Base-by-base conservation (phyloP, 2,888 invertebrate species). In the Beris chalybata region DNA sequence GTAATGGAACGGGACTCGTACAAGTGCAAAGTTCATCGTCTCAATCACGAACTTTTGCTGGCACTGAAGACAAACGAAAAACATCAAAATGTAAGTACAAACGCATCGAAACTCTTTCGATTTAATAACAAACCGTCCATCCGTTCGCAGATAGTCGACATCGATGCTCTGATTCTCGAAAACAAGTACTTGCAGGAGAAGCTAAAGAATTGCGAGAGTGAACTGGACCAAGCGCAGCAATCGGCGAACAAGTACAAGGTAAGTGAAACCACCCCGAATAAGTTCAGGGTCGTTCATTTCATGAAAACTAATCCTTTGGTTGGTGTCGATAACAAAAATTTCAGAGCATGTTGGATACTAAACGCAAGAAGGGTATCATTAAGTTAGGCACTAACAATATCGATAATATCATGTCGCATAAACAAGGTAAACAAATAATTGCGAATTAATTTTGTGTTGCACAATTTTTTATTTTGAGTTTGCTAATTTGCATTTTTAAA, bases 181-280 rank as follows among this genome's bases (percentile, higher is more conserved):
- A 94, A 93, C 78, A 89, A 89, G 85, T 92, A 88, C 80, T 83
- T 94, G 59, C 90, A 92, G 79, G 93, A 93, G 75, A 85, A 90
- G 75, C 81, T 93, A 55, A 89, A 89, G 70, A 91, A 92, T 75
- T 83, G 89, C 67, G 86, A 92, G 75, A 89, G 90, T 73, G 94
- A 94, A 77, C 89, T 91, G 73, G 88, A 90, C 73, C 83, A 92
- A 66, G 83, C 89, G 0, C 87, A 88, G 75, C 87, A 90, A 73
- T 89, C 90, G 32, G 81, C 89, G 48, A 84, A 84, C 54, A 91
- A 91, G 77, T 91, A 91, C 72, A 91, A 91, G 85, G 90, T 90
- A 81, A 64, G 15, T 43, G 32, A 44, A 4, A 44, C 44, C n/a
- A 44, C 44, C n/a, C 44, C 44, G n/a, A 12, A 44, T 9, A 2